Conservation (phyloP, 2,797 vertebrate species). For the Sebastes elongatus region DNA sequence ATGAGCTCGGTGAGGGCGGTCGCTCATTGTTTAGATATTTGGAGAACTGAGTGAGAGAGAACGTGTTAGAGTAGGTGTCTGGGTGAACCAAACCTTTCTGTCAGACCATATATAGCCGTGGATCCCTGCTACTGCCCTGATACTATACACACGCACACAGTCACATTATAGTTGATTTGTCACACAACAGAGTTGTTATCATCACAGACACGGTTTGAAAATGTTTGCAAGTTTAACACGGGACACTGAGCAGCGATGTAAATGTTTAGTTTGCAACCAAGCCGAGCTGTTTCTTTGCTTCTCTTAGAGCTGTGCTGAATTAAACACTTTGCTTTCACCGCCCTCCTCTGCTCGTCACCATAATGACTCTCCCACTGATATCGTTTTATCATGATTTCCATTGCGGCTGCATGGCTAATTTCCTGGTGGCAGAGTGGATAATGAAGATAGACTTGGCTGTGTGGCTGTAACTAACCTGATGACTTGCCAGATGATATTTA, state of each 20-base stretch:
- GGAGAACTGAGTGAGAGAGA: constrained; percentile 1
- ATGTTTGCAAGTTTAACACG: constrained; percentile 24
- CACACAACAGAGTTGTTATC: constrained; percentile 34
- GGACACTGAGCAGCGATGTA: constrained; percentile 26
- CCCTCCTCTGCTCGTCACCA: constrained; percentile 23
- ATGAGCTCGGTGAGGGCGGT: not conserved
- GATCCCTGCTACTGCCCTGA: constrained; percentile 47
- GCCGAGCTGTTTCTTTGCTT: constrained; percentile 27
- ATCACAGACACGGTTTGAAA: constrained; percentile 11
- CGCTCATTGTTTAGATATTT: constrained; percentile 43
- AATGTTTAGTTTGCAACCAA: constrained; percentile 48
- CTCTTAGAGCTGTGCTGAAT: not conserved
- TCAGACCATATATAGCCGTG: constrained; percentile 75
- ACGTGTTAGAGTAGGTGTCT: constrained; percentile 18
- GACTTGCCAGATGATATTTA: constrained; percentile 52
- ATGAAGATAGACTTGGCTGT: constrained; percentile 64
- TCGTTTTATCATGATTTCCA: constrained; percentile 46
- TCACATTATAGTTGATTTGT: constrained; percentile 27
- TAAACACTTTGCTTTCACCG: constrained; percentile 1
- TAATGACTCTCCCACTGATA: constrained; percentile 32
- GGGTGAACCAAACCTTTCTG: constrained; percentile 45
- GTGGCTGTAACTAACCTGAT: constrained; percentile 57
- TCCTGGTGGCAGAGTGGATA: constrained; percentile 50
- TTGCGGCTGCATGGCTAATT: constrained; percentile 61
- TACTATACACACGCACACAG: not conserved